Percentiles rank a stretch among this genome's conserved stretches.
phyloP scores from a whole-genome alignment of 2,888 invertebrate genomes.

The Diachrysia chrysitis region DNA sequence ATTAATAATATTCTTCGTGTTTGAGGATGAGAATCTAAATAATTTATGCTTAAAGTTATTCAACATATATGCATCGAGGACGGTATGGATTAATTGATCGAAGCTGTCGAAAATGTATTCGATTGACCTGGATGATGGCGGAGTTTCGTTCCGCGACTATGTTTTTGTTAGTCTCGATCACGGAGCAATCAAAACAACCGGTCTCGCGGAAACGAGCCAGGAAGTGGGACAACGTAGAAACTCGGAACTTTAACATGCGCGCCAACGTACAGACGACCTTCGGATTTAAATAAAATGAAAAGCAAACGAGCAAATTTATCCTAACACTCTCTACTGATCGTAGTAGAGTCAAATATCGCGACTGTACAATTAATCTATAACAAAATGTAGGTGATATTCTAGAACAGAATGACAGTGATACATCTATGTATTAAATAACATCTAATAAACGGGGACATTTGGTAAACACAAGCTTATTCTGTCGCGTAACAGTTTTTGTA shows the following conservation, averaged over 20 bases:
- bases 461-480: neutral
- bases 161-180: conserved; percentile 71
- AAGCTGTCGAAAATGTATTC: conserved; percentile 71
- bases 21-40: neutral
- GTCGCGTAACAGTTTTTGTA: neutral
- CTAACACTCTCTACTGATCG: conserved; percentile 32
- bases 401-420: neutral
- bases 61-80: conserved; percentile 2
- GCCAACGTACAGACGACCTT: conserved; percentile 76
- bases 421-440: conserved; percentile 4
- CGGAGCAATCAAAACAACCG: conserved; percentile 77
- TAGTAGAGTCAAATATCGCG: conserved; percentile 25
- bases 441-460: neutral
- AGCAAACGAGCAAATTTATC: conserved; percentile 57
- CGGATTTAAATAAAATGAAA: conserved; percentile 75
- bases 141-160: conserved; percentile 68
- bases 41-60: neutral
- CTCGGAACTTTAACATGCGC: conserved; percentile 72
- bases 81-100: conserved; percentile 32
- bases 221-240: conserved; percentile 83
- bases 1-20: neutral
- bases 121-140: conserved; percentile 75
- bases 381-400: conserved; percentile 8
- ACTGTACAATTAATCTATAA: conserved; percentile 35
- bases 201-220: conserved; percentile 72